These are phyloP conservation scores for Microtus montanus DNA, from an alignment of 2,113 vertebrate species.

Conservation along the genomic window DNA sequence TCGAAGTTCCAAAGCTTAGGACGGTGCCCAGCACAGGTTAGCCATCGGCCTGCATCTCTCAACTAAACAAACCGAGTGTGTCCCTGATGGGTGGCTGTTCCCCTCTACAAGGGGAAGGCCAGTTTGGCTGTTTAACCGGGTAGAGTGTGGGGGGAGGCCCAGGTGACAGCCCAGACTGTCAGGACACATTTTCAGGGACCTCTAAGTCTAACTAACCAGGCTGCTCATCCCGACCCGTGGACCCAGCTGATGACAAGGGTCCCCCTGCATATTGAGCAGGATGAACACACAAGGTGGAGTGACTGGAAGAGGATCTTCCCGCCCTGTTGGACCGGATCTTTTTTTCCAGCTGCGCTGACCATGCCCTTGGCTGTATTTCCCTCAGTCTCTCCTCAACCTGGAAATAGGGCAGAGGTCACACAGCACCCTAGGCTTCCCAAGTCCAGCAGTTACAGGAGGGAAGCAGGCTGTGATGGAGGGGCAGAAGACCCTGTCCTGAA, in stretches of 20 bases:
- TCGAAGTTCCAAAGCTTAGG: neutral
- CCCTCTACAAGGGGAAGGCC: neutral
- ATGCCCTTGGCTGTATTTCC: fast-evolving
- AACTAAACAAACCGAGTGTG: neutral
- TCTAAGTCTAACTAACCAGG: neutral
- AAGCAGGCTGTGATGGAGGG: neutral
- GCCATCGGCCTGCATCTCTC: too few relatives aligned
- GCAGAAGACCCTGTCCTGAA: neutral
- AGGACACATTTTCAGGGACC: too few relatives aligned
- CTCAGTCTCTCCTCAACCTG: neutral
- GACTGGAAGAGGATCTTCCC: fast-evolving
- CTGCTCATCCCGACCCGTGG: neutral
- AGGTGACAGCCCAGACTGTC: too few relatives aligned
- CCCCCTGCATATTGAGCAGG: neutral
- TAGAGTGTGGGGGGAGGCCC: too few relatives aligned
- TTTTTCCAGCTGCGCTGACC: neutral
- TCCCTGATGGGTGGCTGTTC: neutral
- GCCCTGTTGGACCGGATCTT: neutral
- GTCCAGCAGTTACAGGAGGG: neutral
- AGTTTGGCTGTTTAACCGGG: neutral
- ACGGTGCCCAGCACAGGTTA: neutral
- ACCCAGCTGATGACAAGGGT: neutral
- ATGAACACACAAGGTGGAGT: fast-evolving
- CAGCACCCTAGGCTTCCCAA: neutral
- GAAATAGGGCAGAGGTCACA: neutral